Evolutionary conservation across 2,888 invertebrate genomes (phyloP).

Genomic region (Lasioglossum lativentre): DNA sequence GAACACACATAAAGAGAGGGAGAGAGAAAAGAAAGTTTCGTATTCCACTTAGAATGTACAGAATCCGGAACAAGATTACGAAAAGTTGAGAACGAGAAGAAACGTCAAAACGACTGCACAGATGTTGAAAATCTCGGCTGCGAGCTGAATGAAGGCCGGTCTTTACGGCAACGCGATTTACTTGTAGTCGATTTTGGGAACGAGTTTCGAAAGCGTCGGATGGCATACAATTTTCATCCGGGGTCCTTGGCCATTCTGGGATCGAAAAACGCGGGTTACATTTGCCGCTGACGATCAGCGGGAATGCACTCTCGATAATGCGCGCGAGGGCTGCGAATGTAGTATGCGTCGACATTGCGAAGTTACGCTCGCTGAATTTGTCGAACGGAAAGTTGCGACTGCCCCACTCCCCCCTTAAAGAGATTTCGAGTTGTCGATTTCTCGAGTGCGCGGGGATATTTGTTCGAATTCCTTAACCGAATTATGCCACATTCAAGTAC

Average conservation of each 20-base stretch:
- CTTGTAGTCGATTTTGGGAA: neutral
- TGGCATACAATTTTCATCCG: conserved; percentile 13
- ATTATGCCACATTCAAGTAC: neutral
- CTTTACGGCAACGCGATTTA: conserved; percentile 8
- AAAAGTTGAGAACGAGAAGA: neutral
- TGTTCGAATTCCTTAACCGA: neutral
- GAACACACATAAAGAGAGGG: neutral
- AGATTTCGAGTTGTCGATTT: conserved; percentile 23
- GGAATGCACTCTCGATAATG: conserved; percentile 48
- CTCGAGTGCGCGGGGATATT: neutral
- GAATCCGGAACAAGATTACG: neutral
- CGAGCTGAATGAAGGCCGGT: neutral
- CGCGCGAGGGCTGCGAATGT: conserved; percentile 23
- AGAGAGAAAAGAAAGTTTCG: neutral
- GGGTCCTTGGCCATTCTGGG: neutral
- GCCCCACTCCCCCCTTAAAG: conserved; percentile 4
- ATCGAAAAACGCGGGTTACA: conserved; percentile 19
- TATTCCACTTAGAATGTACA: neutral
- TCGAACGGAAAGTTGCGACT: conserved; percentile 3
- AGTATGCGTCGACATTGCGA: conserved; percentile 28
- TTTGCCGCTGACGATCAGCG: conserved; percentile 29
- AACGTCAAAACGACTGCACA: conserved; percentile 9
- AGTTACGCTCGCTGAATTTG: conserved; percentile 15
- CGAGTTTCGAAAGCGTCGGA: conserved; percentile 9
- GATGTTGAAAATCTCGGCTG: conserved; percentile 16